These are phyloP conservation scores for Acronicta alni DNA, from an alignment of 2,888 invertebrate species.

Conservation along the genomic window DNA sequence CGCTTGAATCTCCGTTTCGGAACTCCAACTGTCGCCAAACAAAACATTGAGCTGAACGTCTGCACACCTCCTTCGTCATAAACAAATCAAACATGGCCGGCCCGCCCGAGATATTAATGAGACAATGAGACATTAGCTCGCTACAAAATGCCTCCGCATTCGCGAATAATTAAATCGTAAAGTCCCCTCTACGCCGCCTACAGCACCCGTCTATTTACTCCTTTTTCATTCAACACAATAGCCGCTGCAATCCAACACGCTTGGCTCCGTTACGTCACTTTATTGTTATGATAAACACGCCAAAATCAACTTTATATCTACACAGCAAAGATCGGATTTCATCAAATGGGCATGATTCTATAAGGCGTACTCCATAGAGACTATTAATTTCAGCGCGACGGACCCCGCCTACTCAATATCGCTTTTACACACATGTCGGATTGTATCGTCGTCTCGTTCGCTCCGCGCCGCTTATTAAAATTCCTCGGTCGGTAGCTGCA, in stretches of 20 bases:
- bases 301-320: conserved; percentile 57
- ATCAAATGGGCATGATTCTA: conserved; percentile 55
- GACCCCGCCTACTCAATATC: conserved; percentile 87
- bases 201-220: conserved; percentile 87
- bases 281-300: conserved; percentile 49
- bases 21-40: conserved; percentile 56
- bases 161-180: conserved; percentile 90
- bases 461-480: conserved; percentile 88
- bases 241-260: conserved; percentile 84
- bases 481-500: conserved; percentile 86
- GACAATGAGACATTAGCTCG: conserved; percentile 89
- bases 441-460: conserved; percentile 83
- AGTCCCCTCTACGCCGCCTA: conserved; percentile 88
- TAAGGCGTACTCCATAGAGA: conserved; percentile 86
- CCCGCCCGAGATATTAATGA: conserved; percentile 88
- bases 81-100: conserved; percentile 89
- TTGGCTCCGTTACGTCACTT: conserved; percentile 75
- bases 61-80: conserved; percentile 83
- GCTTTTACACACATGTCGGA: conserved; percentile 86
- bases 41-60: conserved; percentile 65
- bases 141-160: conserved; percentile 89
- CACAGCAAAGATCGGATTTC: conserved; percentile 58
- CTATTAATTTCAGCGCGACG: conserved; percentile 89
- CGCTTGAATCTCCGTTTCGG: conserved; percentile 60
- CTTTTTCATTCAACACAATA: conserved; percentile 90